Percentiles rank a stretch among this genome's conserved stretches.
Evolutionary conservation across 37 sponge, comb jelly and placozoan species (phyloP).

Genomic region (Geodia barretti): DNA sequence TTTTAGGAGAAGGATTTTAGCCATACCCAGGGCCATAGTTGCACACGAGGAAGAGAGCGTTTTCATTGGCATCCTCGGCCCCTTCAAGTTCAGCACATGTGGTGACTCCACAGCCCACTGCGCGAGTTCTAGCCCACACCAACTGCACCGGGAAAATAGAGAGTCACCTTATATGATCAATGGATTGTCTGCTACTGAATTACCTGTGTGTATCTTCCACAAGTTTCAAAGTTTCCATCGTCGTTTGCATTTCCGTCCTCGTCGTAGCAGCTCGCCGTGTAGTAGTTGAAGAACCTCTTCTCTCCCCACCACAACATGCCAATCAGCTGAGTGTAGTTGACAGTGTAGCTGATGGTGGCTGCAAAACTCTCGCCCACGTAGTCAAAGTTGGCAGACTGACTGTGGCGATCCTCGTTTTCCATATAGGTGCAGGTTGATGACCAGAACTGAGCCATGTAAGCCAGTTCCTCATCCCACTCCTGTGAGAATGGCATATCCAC

Average conservation of each 20-base stretch:
- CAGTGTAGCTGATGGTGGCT: constrained; percentile 31
- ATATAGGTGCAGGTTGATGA: constrained; percentile 28
- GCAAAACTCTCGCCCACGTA: constrained; percentile 22
- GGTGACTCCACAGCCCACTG: constrained; percentile 54
- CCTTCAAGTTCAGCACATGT: constrained; percentile 40
- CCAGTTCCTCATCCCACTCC: constrained; percentile 61
- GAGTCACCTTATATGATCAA: background rate
- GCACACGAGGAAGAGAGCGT: constrained; percentile 58
- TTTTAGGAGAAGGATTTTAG: background rate
- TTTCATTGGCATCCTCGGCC: constrained; percentile 24
- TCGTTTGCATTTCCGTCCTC: constrained; percentile 49
- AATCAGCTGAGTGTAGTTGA: constrained; percentile 43
- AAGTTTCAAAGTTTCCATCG: constrained; percentile 8
- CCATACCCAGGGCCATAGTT: constrained; percentile 64
- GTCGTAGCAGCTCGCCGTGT: constrained; percentile 12
- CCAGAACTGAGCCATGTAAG: constrained; percentile 56
- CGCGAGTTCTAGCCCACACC: constrained; percentile 44
- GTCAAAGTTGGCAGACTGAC: constrained; percentile 16
- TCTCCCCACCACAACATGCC: constrained; percentile 14
- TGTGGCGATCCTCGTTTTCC: constrained; percentile 32
- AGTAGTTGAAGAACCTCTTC: constrained; percentile 17
- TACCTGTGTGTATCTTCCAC: constrained; percentile 28
- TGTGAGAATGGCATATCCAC: too few species aligned
- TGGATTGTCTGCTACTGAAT: background rate
- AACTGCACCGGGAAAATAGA: constrained; percentile 14